Base-by-base conservation (phyloP, 1,140 invertebrate species). In the Drosophila kanapiae region DNA sequence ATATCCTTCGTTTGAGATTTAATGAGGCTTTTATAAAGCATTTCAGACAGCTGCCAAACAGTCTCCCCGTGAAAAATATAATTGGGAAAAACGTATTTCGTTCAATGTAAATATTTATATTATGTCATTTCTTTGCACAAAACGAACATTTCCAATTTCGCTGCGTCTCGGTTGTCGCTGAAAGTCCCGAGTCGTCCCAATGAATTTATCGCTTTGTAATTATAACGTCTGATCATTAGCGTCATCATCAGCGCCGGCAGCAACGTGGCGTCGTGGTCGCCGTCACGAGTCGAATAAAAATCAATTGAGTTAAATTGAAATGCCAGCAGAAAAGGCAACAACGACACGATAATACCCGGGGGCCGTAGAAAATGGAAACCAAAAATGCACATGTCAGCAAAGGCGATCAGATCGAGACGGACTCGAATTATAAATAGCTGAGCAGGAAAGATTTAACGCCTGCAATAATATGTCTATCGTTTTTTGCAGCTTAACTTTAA, bases 271-370 rank as follows among this genome's bases (percentile, higher is more conserved):
- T 62, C 56, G 58, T 27, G 42, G 81, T 2, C 53, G 53, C 53
- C 78, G 70, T 86, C 75, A 86, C 78, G 79, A 86, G 83, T 63
- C 76, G 79, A 86, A 82, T 82, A 51, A 82, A 79, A 79, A 82
- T 82, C 83, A 86, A 86, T 86, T 86, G 76, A 79, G 63, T 82
- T 82, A 77, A 86, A 86, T 86, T 87, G 76, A 87, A 79, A 78
- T 53, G 71, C 74, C 76, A 62, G 60, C 60, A 38, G 48, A 67
- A 43, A 61, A 53, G 56, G 16, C 33, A 42, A 62, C 31, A 56
- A 11, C 29, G 9, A 60, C 11, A 48, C 16, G n/a, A 27, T 13
- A 23, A 69, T 29, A 62, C 47, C 40, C 54, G 37, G 48, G 61
- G 47, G 13, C 7, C 4, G 16, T 47, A 45, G n/a, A 27, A 42